Base-by-base conservation (phyloP, 2,797 vertebrate genomes). In the Periophthalmus magnuspinnatus region DNA sequence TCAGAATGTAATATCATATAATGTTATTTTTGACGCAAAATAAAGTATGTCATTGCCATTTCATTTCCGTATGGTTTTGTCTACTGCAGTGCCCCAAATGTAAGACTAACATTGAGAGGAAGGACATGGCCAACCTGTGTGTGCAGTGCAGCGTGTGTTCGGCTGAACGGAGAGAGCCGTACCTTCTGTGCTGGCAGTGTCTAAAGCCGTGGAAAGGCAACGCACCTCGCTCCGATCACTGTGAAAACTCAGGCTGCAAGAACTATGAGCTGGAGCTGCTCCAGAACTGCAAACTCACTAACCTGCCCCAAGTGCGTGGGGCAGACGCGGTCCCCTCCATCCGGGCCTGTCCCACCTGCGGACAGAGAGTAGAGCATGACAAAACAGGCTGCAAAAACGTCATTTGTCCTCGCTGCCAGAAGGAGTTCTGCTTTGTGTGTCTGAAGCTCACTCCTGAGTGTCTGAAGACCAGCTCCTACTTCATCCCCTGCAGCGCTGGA, bases 381-480 rank as follows among this genome's bases (percentile, higher is more conserved):
- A 72, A 65, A 32, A 88, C 71, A 0, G 92, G 92, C 64, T 94
- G 92, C 41, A 94, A 94, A 80, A 93, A 94, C 73, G 65, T 94
- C 72, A 63, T 56, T 64, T 94, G 94, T 45, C 71, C 81, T 4
- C 89, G 90, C 65, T 94, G 93, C 55, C 82, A 80, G 58, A 28
- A 88, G 0, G 91, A 93, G 86, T 94, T 94, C 85, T 94, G 94
- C 84, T 94, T 94, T 0, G 86, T 93, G 69, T 94, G 94, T 33
- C 86, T 94, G 72, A 91, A 94, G 74, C 76, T 76, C 19, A 93
- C 86, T 0, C 3, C 62, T 0, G 48, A 45, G 13, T 94, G 93
- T 76, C 16, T 83, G 66, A 0, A 8, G 59, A 86, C 80, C 0
- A 89, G 88, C 52, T 45, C 71, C 0, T 5, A 91, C 76, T 94